These are phyloP conservation scores for Xylota segnis DNA, from an alignment of 2,888 invertebrate species.

Conservation along the genomic window DNA sequence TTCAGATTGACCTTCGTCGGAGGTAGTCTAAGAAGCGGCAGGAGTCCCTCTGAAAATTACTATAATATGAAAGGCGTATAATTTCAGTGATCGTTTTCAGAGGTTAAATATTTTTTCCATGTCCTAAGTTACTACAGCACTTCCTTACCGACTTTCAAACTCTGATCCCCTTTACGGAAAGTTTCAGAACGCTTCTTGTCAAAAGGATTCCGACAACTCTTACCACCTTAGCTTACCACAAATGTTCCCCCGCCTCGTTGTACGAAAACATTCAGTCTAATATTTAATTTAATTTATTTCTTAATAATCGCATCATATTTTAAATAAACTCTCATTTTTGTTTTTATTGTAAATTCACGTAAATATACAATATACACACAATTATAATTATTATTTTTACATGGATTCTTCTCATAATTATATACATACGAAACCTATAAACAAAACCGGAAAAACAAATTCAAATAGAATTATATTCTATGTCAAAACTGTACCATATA, in stretches of 20 bases:
- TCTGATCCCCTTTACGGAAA: too few species aligned
- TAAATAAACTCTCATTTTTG: conserved; percentile 65
- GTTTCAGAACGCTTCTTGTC: too few species aligned
- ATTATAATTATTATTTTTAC: conserved; percentile 56
- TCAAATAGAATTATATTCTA: conserved; percentile 68
- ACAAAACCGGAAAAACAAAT: conserved; percentile 28
- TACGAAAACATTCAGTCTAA: not conserved
- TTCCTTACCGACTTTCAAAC: too few species aligned
- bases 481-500: conserved; percentile 48
- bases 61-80: too few species aligned
- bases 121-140: too few species aligned
- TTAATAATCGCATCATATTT: conserved; percentile 64
- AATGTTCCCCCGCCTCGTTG: not conserved
- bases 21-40: too few species aligned
- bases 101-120: too few species aligned
- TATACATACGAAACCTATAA: conserved; percentile 53
- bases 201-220: too few species aligned
- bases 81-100: too few species aligned
- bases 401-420: conserved; percentile 61
- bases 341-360: conserved; percentile 76
- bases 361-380: conserved; percentile 75
- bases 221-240: too few species aligned
- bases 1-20: too few species aligned
- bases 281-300: conserved; percentile 64
- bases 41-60: too few species aligned